These are phyloP conservation scores for Drosophila pseudoobscura DNA, from an alignment of 1,140 invertebrate genomes.

Conservation along the genomic window DNA sequence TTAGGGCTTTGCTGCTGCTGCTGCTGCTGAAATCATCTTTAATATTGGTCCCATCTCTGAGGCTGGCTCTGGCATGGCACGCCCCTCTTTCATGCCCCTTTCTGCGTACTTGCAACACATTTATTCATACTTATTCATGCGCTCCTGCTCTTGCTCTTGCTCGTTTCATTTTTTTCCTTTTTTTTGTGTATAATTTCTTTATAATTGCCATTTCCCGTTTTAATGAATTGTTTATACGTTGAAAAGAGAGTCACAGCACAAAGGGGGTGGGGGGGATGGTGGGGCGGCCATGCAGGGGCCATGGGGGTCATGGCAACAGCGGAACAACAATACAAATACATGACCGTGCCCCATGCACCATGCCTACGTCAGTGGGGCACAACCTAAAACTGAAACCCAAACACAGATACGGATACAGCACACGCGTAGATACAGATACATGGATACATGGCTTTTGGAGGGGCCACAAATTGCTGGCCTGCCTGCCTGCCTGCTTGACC, in stretches of 20 bases:
- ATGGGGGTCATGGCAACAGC: slow-evolving; percentile 62
- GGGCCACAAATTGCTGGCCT: slow-evolving; percentile 58
- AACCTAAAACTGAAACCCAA: slow-evolving; percentile 31
- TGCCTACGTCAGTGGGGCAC: slow-evolving; percentile 30
- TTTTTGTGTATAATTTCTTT: slow-evolving; percentile 46
- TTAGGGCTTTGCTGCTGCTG: slow-evolving; percentile 20
- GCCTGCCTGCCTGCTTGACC: slow-evolving; percentile 29
- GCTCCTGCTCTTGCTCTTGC: no score
- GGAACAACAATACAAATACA: slow-evolving; percentile 28
- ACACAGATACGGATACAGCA: slow-evolving; percentile 15
- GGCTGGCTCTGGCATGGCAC: slow-evolving; percentile 3
- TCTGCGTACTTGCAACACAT: background rate
- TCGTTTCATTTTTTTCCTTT: slow-evolving; percentile 2
- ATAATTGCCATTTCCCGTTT: slow-evolving; percentile 75
- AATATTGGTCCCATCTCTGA: slow-evolving; percentile 2
- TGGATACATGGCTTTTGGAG: slow-evolving; percentile 1
- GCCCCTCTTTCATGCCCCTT: background rate
- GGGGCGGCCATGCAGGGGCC: slow-evolving; percentile 9
- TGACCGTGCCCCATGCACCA: background rate
- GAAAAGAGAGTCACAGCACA: slow-evolving; percentile 31
- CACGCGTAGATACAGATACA: slow-evolving; percentile 2
- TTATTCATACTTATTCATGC: slow-evolving; percentile 23
- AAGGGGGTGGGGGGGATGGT: background rate
- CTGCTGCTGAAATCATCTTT: slow-evolving; percentile 14
- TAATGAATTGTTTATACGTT: slow-evolving; percentile 73